Base-by-base conservation (phyloP, 2,888 invertebrate species). In the Agrotis clavis region DNA sequence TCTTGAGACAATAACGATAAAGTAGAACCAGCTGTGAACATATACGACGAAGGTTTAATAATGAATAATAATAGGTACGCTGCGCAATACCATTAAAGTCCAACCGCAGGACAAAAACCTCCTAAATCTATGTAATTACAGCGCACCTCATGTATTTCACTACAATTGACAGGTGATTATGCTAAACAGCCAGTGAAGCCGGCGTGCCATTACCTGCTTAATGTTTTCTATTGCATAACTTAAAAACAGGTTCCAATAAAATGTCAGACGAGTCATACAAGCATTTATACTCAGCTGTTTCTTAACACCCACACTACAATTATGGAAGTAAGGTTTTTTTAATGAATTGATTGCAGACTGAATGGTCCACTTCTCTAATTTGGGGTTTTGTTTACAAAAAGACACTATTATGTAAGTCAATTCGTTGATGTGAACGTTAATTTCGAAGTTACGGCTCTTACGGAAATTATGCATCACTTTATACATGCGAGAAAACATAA, bases 151-250 rank as follows among this genome's bases (percentile, higher is more conserved):
- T 79, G 74, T 87, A 84, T 85, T 84, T 87, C 74, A 80, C 74
- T 83, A 89, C 87, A 90, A 90, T 91, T 90, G 93, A 91, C 93
- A 93, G 92, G 92, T 92, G 92, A 93, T 92, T 92, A 93, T 92
- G 91, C 84, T 92, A 92, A 93, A 87, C 88, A 90, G 88, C 87
- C 86, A 85, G 73, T 90, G 88, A 88, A 85, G 76, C 86, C 79
- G 63, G 88, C 89, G 89, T 90, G 87, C 88, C 90, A 92, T 92
- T 92, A 91, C 89, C 88, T 89, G 86, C 88, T 90, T 93, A 91
- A 91, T 91, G 88, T 91, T 92, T 91, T 92, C 91, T 92, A 90
- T 95, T 95, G 94, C 95, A 93, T 95, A 94, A 94, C 91, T 93
- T 91, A 90, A 82, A 88, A 93, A 95, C 94, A 85, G 92, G 95